phyloP scores from a whole-genome alignment of 2,113 vertebrate species.

The Crotalus tigris region DNA sequence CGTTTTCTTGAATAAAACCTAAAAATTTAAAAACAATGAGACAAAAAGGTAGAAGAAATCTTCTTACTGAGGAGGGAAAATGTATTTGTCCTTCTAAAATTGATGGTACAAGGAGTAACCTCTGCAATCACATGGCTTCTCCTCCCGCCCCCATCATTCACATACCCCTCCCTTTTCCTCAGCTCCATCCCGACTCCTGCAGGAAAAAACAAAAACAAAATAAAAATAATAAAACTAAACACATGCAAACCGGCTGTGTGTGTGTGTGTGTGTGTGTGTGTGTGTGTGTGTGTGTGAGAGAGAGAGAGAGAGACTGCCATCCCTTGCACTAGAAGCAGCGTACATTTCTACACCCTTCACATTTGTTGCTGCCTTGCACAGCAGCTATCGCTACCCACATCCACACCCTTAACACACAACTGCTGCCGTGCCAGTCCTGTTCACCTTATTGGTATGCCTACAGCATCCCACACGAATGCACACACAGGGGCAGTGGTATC shows the following conservation, averaged over 20 bases:
- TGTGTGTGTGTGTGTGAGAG: not conserved
- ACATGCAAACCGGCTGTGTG: constrained; percentile 51
- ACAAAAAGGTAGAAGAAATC: constrained; percentile 30
- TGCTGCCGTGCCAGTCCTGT: accelerated
- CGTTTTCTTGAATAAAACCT: constrained; percentile 53
- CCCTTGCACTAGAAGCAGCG: constrained; percentile 40
- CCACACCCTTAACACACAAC: constrained; percentile 28
- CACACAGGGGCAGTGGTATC: not conserved
- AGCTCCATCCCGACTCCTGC: constrained; percentile 48
- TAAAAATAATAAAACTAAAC: constrained; percentile 42
- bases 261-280: too few species aligned
- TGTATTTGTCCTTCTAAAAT: constrained; percentile 26
- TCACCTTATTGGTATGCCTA: constrained; percentile 24
- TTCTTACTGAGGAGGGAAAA: constrained; percentile 27
- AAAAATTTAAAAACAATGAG: constrained; percentile 51
- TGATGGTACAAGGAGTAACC: constrained; percentile 33
- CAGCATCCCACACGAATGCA: constrained; percentile 15
- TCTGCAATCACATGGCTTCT: constrained; percentile 36
- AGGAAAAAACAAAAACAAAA: constrained; percentile 30
- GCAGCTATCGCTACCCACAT: constrained; percentile 24
- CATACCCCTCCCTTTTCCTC: constrained; percentile 46
- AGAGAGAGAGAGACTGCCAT: not conserved
- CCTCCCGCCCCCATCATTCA: constrained; percentile 22
- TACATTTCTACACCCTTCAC: constrained; percentile 47
- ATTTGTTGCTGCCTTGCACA: constrained; percentile 36